Base-by-base conservation (phyloP, 2,797 vertebrate genomes). In the Channa striata region DNA sequence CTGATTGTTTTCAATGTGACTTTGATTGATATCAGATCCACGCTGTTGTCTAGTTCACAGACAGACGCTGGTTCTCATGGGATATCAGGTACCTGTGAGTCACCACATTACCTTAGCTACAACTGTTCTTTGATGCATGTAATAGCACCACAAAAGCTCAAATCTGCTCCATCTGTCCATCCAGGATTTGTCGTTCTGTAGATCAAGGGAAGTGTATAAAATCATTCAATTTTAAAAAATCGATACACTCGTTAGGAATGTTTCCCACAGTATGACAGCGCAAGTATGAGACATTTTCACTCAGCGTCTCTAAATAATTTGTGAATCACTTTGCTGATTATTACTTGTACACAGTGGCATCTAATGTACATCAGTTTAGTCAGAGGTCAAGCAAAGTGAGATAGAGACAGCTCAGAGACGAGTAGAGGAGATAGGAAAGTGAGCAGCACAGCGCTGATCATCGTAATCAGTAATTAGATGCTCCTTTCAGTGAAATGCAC, bases 1-100 rank as follows among this genome's bases (percentile, higher is more conserved):
- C 82, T 89, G 84, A 87, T 85, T 88, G 85, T 91, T 90, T 91
- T 89, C 91, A 88, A 90, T 86, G 88, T 90, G 89, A 92, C 91
- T 93, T 91, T 92, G 92, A 92, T 91, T 91, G 90, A 90, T 90
- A 91, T 91, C 89, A 82, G 82, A 84, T 57, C 76, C 84, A 77
- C 33, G 56, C 78, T 78, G 80, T 83, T 82, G 82, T 82, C 75
- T 82, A 33, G 69, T 79, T 81, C 72, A 61, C 73, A 70, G 76
- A 77, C 76, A 81, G 68, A 74, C 54, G 68, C 73, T 21, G 78
- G 40, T 80, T 70, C 68, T 67, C 39, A 2, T 34, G 65, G 78
- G 77, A 53, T 85, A 86, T 91, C 80, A 7, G 19, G 83, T 91
- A 81, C 79, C 68, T 61, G 40, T 11, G 21, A 59, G 75, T 72